A percentile compares a stretch with the other conserved stretches of the same genome.
phyloP scores from a whole-genome alignment of 2,888 invertebrate species.

The Nezara viridula region DNA sequence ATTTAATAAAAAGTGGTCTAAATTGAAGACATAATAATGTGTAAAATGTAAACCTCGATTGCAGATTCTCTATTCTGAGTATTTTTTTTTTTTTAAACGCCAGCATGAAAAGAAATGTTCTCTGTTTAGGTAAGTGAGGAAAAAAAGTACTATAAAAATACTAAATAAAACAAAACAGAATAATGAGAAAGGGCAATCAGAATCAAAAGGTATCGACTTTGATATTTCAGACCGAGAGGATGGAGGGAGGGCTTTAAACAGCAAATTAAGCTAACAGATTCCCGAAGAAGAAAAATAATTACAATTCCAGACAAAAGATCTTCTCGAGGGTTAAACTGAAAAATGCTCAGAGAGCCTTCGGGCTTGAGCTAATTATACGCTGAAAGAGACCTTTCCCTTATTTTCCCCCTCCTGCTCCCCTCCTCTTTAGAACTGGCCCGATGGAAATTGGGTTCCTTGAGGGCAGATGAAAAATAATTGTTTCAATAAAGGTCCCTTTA shows the following conservation, averaged over 20 bases:
- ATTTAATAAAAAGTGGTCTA: no score
- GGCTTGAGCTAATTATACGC: neutral
- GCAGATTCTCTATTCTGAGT: no score
- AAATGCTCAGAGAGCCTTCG: neutral
- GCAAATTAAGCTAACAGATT: conserved; percentile 9
- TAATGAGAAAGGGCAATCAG: no score
- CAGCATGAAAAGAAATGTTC: no score
- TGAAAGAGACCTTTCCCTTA: neutral
- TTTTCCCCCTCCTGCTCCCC: no score
- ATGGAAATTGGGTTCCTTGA: no score
- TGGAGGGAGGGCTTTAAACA: neutral
- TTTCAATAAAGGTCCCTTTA: neutral
- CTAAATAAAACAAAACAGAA: no score
- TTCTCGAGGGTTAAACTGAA: conserved; percentile 12
- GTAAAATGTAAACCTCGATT: no score
- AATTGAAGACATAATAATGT: no score
- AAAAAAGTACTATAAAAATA: no score
- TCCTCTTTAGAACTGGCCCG: neutral
- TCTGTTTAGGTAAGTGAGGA: no score
- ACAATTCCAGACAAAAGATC: neutral
- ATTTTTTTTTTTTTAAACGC: no score
- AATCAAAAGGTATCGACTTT: neutral
- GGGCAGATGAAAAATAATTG: conserved; percentile 3
- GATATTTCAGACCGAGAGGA: neutral
- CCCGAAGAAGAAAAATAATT: neutral